Evolutionary conservation across 2,888 invertebrate species (phyloP).

Genomic region (Limenitis camilla): DNA sequence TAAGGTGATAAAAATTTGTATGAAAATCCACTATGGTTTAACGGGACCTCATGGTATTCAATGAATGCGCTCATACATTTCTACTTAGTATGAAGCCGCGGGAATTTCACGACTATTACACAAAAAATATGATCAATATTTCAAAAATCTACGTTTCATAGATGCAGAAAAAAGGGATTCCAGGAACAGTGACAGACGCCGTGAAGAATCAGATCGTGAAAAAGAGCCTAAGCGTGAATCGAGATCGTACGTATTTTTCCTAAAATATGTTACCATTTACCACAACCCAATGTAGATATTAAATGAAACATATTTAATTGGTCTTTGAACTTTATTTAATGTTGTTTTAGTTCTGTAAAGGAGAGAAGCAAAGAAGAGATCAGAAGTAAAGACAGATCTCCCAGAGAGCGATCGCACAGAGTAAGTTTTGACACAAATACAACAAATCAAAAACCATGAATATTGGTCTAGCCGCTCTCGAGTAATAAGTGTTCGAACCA

Average conservation of each 20-base stretch:
- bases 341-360: constrained; percentile 55
- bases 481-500: too few species aligned
- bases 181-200: constrained; percentile 51
- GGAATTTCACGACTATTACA: too few species aligned
- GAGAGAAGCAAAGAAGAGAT: constrained; percentile 78
- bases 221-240: constrained; percentile 64
- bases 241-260: too few species aligned
- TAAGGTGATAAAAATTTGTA: too few species aligned
- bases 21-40: too few species aligned
- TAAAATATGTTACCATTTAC: too few species aligned
- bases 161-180: constrained; percentile 57
- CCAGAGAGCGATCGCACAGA: constrained; percentile 61
- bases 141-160: constrained; percentile 19
- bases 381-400: constrained; percentile 73
- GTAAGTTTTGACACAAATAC: too few species aligned
- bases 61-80: too few species aligned
- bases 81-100: too few species aligned
- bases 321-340: not conserved
- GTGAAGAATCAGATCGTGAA: constrained; percentile 59
- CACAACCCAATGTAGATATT: constrained; percentile 43
- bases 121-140: too few species aligned
- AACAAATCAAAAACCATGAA: too few species aligned
- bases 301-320: not conserved
- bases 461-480: not conserved
- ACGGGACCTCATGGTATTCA: too few species aligned